These are phyloP conservation scores for Mormoops blainvillei DNA, from an alignment of 2,113 vertebrate genomes.

Conservation along the genomic window DNA sequence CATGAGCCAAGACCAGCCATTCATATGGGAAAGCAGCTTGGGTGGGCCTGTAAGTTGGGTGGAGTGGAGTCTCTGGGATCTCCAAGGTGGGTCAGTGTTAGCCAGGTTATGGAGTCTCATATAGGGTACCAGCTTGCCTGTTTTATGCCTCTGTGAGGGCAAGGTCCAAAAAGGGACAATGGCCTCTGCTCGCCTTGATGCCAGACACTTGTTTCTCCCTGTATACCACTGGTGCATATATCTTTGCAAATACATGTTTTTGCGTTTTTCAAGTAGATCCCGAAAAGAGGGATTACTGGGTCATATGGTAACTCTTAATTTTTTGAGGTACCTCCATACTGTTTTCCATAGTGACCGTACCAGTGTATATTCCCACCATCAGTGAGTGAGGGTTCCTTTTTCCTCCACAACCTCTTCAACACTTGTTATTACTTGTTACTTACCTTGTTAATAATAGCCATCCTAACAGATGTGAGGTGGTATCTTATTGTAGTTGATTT, in stretches of 20 bases:
- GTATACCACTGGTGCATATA: neutral
- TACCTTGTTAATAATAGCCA: neutral
- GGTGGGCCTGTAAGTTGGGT: too few species aligned
- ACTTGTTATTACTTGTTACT: neutral
- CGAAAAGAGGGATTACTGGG: neutral
- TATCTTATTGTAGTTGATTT: neutral
- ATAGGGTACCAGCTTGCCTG: too few species aligned
- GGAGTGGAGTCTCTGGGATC: too few species aligned
- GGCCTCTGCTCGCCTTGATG: too few species aligned
- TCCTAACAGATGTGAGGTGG: neutral
- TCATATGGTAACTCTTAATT: neutral
- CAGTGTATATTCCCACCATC: neutral
- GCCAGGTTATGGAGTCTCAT: too few species aligned
- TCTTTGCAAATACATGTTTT: neutral
- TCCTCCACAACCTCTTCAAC: neutral
- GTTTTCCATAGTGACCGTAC: neutral
- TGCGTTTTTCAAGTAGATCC: neutral
- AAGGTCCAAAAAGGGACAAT: too few species aligned
- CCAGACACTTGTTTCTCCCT: too few species aligned
- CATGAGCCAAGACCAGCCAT: too few species aligned
- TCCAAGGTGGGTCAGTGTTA: too few species aligned
- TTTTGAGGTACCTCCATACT: neutral
- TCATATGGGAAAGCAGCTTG: too few species aligned
- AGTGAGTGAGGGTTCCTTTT: neutral
- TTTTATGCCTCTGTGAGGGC: too few species aligned